phyloP scores from a whole-genome alignment of 2,113 vertebrate genomes.

The Burhinus bistriatus region DNA sequence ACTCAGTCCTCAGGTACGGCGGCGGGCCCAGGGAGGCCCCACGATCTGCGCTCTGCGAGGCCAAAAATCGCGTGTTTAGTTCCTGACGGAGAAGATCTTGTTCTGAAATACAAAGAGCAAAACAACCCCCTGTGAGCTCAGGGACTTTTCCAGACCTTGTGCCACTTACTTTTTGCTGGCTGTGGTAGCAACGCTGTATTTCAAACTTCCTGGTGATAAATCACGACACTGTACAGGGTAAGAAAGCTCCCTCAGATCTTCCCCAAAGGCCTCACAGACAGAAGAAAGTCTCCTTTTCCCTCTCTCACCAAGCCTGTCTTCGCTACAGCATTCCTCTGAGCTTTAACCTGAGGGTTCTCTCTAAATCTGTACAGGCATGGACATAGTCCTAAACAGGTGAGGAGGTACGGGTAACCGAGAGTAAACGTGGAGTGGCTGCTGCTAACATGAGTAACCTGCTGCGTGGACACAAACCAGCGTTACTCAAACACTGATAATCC shows the following conservation, averaged over 20 bases:
- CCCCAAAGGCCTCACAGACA: not conserved
- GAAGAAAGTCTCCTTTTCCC: not conserved
- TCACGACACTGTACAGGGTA: rapidly evolving
- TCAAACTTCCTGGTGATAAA: not conserved
- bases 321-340: not conserved
- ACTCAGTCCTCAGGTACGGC: constrained; percentile 97
- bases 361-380: not conserved
- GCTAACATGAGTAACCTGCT: not conserved
- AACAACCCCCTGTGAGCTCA: not conserved
- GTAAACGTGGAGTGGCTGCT: not conserved
- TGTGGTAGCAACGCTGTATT: not conserved
- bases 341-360: not conserved
- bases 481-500: not conserved
- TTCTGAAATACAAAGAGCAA: constrained; percentile 76
- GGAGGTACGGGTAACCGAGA: rapidly evolving
- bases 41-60: constrained; percentile 94
- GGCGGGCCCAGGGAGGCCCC: constrained; percentile 94
- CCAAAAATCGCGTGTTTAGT: constrained; percentile 95
- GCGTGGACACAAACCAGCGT: rapidly evolving
- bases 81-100: constrained; percentile 98
- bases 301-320: not conserved
- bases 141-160: not conserved
- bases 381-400: not conserved
- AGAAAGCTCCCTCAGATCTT: not conserved
- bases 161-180: not conserved